Evolutionary conservation across 1,140 invertebrate species (phyloP).

Genomic region (Diachasma alloeum): DNA sequence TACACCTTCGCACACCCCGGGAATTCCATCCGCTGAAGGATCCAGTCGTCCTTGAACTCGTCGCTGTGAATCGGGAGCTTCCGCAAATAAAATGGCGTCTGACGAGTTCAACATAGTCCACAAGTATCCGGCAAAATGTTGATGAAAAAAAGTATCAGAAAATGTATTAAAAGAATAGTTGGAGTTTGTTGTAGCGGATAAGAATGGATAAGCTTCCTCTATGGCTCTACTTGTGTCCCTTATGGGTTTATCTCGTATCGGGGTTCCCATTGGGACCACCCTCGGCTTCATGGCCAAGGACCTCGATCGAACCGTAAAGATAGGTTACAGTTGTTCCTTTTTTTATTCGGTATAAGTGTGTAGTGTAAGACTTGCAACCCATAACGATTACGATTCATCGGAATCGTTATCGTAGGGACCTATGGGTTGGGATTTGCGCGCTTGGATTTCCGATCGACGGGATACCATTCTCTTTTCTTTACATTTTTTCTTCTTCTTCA

Average conservation of each 20-base stretch:
- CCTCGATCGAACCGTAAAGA: conserved; percentile 41
- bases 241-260: conserved; percentile 3
- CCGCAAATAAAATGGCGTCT: conserved; percentile 7
- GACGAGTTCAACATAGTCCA: neutral
- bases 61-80: neutral
- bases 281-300: conserved; percentile 18
- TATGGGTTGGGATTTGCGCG: conserved; percentile 2
- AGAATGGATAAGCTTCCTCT: neutral
- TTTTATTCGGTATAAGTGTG: neutral
- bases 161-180: neutral
- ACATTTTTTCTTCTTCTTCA: conserved; percentile 11
- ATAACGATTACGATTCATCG: conserved; percentile 42
- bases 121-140: neutral
- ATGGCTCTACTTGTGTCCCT: conserved; percentile 11
- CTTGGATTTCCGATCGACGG: conserved; percentile 18
- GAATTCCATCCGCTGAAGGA: neutral
- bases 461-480: conserved; percentile 19
- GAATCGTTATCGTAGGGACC: conserved; percentile 30
- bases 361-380: conserved; percentile 22
- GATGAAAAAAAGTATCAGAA: neutral
- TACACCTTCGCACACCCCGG: neutral
- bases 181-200: neutral
- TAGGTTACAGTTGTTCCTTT: conserved; percentile 22
- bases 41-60: conserved; percentile 19
- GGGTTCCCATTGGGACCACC: conserved; percentile 18